A percentile compares a stretch with the other conserved stretches of the same genome.
Conservation (phyloP, 2,888 invertebrate species). For the Poecilus cupreus region DNA sequence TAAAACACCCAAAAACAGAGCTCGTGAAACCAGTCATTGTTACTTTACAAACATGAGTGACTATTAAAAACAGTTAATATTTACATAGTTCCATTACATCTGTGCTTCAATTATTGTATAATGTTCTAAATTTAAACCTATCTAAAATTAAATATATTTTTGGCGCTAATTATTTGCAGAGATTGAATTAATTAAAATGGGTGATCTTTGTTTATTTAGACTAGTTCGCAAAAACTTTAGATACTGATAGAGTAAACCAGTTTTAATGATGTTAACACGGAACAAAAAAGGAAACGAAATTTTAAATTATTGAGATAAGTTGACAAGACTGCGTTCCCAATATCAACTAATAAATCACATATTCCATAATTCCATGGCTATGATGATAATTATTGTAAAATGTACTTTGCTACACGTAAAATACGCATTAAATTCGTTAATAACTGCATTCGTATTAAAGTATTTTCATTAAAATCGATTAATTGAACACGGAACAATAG, state of each 20-base stretch:
- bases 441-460: no score
- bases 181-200: slow-evolving; percentile 2
- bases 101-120: no score
- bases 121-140: neutral
- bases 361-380: slow-evolving; percentile 35
- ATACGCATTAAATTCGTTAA: slow-evolving; percentile 1
- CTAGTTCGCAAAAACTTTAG: neutral
- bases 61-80: no score
- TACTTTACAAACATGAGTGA: no score
- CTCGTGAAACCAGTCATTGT: no score
- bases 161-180: neutral
- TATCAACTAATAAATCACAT: slow-evolving; percentile 23
- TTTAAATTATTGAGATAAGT: slow-evolving; percentile 10
- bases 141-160: neutral
- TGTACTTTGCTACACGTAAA: neutral
- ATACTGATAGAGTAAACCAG: neutral
- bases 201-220: slow-evolving; percentile 12
- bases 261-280: slow-evolving; percentile 9
- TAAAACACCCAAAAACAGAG: no score
- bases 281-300: neutral
- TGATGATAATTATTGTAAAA: neutral
- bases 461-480: no score
- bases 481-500: no score
- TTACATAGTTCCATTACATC: no score
- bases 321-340: neutral